Percentiles rank a stretch among this genome's conserved stretches.
Conservation (phyloP, 2,888 invertebrate species). For the Apodemia hepburni region DNA sequence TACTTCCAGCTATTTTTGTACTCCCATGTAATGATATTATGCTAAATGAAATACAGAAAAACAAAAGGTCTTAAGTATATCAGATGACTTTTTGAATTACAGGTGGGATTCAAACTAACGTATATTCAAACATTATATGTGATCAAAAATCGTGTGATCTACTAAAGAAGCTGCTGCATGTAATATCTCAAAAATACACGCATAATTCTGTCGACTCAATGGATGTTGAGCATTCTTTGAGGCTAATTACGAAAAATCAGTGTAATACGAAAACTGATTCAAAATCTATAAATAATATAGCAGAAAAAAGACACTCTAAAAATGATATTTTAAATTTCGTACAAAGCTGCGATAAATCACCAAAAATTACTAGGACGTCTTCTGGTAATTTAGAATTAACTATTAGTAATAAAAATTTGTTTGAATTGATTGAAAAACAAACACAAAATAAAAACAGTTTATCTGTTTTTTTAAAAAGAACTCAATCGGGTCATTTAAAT, state of each 20-base stretch:
- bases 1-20: constrained; percentile 41
- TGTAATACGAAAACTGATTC: neutral
- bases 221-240: neutral
- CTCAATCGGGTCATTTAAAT: constrained; percentile 35
- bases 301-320: constrained; percentile 23
- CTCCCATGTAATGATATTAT: constrained; percentile 47
- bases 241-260: neutral
- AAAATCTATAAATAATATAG: neutral
- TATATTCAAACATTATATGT: constrained; percentile 25
- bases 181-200: neutral
- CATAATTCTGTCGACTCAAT: neutral
- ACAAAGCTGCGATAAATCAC: constrained; percentile 23
- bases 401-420: constrained; percentile 40
- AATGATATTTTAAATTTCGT: constrained; percentile 15
- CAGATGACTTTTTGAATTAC: constrained; percentile 38
- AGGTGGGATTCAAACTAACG: constrained; percentile 47
- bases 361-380: constrained; percentile 36
- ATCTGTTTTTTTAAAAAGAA: constrained; percentile 35
- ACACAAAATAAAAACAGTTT: constrained; percentile 34
- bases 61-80: neutral
- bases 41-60: neutral
- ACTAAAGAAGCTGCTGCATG: neutral
- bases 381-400: constrained; percentile 42
- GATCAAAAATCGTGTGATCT: constrained; percentile 32
- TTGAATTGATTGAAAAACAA: constrained; percentile 40